These are phyloP conservation scores for Phalera bucephala DNA, from an alignment of 2,888 invertebrate species.

Conservation along the genomic window DNA sequence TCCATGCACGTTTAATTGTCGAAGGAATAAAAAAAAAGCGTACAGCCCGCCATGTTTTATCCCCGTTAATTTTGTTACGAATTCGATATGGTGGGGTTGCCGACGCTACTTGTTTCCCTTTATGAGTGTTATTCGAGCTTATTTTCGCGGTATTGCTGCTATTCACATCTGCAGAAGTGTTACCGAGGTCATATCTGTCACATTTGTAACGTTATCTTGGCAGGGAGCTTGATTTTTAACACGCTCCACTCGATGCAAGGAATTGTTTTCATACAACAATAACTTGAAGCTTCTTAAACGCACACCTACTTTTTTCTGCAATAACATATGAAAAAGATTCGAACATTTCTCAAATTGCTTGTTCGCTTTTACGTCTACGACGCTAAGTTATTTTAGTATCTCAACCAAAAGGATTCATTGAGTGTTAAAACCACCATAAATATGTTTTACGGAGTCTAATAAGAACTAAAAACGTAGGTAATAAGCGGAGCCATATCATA, in stretches of 20 bases:
- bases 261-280: not conserved
- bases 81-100: constrained; percentile 59
- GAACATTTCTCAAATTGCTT: too few species aligned
- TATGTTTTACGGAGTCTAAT: constrained; percentile 6
- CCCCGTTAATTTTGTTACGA: constrained; percentile 57
- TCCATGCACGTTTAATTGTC: constrained; percentile 61
- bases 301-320: too few species aligned
- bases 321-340: too few species aligned
- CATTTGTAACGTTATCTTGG: not conserved
- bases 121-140: constrained; percentile 21
- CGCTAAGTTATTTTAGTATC: not conserved
- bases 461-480: constrained; percentile 7
- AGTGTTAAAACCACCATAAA: not conserved
- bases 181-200: not conserved
- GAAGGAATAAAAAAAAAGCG: constrained; percentile 45
- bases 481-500: constrained; percentile 10
- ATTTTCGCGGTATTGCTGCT: constrained; percentile 3
- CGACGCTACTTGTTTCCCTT: constrained; percentile 35
- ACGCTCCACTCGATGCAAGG: not conserved
- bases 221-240: not conserved
- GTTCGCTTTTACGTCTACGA: not conserved
- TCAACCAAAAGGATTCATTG: not conserved
- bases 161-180: constrained; percentile 12
- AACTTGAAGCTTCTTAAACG: not conserved
- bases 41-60: constrained; percentile 40